These are phyloP conservation scores for Anisognathus igniventris DNA, from an alignment of 2,797 vertebrate species.

Conservation along the genomic window DNA sequence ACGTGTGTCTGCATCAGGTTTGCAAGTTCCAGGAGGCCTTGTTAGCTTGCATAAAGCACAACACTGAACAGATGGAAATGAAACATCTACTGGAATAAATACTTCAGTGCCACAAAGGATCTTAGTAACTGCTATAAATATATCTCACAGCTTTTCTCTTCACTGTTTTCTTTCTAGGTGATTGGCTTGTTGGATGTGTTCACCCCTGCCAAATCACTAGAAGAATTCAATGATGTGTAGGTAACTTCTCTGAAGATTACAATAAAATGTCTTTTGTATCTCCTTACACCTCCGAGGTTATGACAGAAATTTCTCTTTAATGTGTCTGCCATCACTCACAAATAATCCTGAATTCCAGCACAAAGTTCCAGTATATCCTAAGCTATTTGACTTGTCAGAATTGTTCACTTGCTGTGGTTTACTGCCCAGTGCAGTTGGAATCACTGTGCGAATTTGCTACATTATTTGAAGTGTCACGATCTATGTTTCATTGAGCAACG, in stretches of 20 bases:
- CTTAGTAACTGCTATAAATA: background rate
- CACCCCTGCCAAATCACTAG: conserved; percentile 86
- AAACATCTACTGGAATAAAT: background rate
- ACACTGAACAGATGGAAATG: background rate
- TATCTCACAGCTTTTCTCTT: background rate
- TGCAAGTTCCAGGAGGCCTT: background rate
- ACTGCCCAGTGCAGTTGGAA: background rate
- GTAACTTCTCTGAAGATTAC: conserved; percentile 70
- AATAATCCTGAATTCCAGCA: background rate
- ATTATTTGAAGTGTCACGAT: background rate
- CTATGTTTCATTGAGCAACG: background rate
- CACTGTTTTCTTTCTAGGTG: conserved; percentile 77
- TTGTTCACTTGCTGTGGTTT: background rate
- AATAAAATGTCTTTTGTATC: background rate
- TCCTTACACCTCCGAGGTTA: background rate
- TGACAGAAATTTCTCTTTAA: background rate
- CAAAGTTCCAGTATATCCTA: background rate
- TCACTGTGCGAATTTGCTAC: accelerated
- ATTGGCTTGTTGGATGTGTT: conserved; percentile 97
- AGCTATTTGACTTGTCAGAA: background rate
- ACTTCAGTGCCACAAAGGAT: background rate
- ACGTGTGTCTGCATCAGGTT: background rate
- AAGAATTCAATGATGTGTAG: conserved; percentile 98
- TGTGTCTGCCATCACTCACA: background rate
- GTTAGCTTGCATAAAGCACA: background rate